Evolutionary conservation across 2,113 vertebrate species (phyloP).

Genomic region (Gasterosteus aculeatus): DNA sequence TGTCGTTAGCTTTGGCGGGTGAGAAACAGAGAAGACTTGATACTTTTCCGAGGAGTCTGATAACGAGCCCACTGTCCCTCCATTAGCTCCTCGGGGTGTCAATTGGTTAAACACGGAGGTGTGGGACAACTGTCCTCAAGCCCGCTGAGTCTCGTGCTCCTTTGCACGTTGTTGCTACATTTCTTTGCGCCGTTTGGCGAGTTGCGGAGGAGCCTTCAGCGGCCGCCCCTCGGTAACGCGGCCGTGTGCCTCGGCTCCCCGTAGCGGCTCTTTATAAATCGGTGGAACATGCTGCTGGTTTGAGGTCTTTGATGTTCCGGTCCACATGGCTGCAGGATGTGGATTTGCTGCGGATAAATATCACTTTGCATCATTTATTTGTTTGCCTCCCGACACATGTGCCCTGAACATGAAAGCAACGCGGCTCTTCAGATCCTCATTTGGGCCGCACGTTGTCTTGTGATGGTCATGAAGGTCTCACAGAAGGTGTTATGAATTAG

Average conservation of each 20-base stretch:
- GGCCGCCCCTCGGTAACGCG: not conserved
- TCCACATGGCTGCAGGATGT: constrained; percentile 78
- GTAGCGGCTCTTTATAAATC: constrained; percentile 20
- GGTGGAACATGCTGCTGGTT: constrained; percentile 50
- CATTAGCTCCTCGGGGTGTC: constrained; percentile 11
- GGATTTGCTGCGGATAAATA: constrained; percentile 69
- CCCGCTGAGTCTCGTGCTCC: not conserved
- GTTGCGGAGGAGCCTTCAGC: not conserved
- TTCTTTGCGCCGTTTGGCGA: constrained; percentile 23
- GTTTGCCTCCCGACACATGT: constrained; percentile 63
- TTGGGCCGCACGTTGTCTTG: constrained; percentile 60
- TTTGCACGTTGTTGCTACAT: constrained; percentile 25
- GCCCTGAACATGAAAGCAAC: constrained; percentile 67
- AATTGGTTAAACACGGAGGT: constrained; percentile 47
- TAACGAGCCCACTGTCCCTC: not conserved
- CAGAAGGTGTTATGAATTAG: constrained; percentile 10
- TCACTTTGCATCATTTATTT: constrained; percentile 46
- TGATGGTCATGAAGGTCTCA: not conserved
- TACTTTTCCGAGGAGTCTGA: constrained; percentile 2
- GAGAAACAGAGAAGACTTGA: not conserved
- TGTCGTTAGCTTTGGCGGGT: not conserved
- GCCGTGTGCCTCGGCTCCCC: no score
- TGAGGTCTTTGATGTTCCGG: constrained; percentile 63
- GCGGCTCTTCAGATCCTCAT: constrained; percentile 63
- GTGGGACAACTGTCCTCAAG: constrained; percentile 41